Conservation (phyloP, 2,113 vertebrate species). For the Anarrhichthys ocellatus region DNA sequence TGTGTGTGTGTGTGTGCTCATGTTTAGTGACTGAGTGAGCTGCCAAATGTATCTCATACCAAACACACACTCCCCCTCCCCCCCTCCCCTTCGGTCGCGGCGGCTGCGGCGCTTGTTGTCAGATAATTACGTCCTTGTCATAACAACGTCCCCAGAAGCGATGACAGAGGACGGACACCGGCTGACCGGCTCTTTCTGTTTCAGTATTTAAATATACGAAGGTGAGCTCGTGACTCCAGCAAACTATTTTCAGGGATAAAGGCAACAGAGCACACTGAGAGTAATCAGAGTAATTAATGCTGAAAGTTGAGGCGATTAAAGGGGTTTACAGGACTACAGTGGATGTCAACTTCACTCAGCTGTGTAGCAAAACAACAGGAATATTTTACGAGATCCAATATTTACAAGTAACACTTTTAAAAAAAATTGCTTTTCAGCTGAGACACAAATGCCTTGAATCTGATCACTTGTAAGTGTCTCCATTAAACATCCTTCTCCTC, state of each 20-base stretch:
- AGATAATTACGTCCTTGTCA: constrained; percentile 33
- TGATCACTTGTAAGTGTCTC: no score
- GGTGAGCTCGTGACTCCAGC: background rate
- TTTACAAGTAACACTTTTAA: background rate
- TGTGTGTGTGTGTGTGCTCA: background rate
- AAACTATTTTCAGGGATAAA: constrained; percentile 8
- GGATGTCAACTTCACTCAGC: background rate
- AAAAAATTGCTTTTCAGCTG: background rate
- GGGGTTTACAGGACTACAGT: constrained; percentile 1
- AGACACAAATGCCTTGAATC: background rate
- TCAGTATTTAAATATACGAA: background rate
- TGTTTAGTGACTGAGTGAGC: background rate
- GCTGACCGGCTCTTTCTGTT: constrained; percentile 26
- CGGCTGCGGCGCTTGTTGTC: background rate
- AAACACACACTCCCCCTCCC: background rate
- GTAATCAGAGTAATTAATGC: background rate
- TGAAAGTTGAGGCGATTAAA: background rate
- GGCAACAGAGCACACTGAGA: background rate
- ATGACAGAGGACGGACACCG: constrained; percentile 8
- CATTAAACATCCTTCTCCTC: background rate
- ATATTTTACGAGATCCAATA: background rate
- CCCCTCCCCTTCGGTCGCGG: background rate
- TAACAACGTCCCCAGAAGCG: constrained; percentile 10
- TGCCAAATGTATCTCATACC: constrained; percentile 7
- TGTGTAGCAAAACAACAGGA: background rate